phyloP scores from a whole-genome alignment of 2,797 vertebrate species.

The Erpetoichthys calabaricus region DNA sequence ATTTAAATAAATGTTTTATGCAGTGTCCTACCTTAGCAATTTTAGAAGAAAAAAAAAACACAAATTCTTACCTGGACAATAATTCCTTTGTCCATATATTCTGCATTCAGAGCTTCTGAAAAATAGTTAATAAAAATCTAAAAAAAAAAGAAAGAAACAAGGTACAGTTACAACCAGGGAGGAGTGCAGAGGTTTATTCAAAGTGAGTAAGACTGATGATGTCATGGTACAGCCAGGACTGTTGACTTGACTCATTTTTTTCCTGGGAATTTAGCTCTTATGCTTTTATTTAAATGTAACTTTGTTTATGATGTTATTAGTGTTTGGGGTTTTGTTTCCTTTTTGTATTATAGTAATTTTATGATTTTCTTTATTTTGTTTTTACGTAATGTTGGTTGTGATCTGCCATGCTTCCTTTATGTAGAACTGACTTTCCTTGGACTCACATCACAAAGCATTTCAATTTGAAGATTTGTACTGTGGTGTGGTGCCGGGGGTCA shows the following conservation, averaged over 20 bases:
- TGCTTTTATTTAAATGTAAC: neutral
- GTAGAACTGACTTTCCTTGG: too few species aligned
- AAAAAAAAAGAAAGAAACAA: constrained; percentile 9
- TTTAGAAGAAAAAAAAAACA: too few species aligned
- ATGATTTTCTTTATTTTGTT: too few species aligned
- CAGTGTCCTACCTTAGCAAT: too few species aligned
- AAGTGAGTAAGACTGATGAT: neutral
- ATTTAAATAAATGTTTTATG: too few species aligned
- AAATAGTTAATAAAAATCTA: constrained; percentile 52
- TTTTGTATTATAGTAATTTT: too few species aligned
- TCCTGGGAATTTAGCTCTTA: neutral
- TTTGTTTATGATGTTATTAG: neutral
- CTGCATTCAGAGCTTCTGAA: constrained; percentile 44
- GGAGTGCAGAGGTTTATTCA: too few species aligned
- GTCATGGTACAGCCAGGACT: neutral
- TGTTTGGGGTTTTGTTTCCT: neutral
- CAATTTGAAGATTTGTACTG: too few species aligned
- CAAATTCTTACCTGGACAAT: constrained; percentile 45
- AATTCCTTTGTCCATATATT: constrained; percentile 48
- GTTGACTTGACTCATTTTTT: neutral
- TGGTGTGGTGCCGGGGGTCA: too few species aligned
- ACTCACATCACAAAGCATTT: too few species aligned
- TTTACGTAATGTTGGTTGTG: too few species aligned
- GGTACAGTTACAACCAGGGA: neutral
- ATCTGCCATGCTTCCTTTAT: too few species aligned